Evolutionary conservation across 2,888 invertebrate species (phyloP), one percentile per base, ranked within the genome.

Genomic region (Urechis unicinctus): DNA sequence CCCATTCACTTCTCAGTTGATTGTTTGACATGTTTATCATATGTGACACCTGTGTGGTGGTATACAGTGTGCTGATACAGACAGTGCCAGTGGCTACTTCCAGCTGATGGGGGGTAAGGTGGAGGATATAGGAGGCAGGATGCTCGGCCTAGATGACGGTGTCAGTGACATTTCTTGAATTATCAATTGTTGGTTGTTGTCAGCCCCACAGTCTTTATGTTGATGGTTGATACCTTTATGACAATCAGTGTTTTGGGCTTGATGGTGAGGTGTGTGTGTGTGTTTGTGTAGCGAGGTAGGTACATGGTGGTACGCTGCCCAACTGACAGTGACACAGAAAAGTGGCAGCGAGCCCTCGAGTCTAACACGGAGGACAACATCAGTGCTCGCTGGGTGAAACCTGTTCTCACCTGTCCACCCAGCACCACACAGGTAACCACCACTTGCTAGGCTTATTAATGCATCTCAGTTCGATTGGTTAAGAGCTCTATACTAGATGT

Each of bases 331-430:
- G 81, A 81, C 52, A 75, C 75, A 22, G 77, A 77, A 26, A 72
- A 77, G 54, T 84, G 83, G 84, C 73, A 78, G 54, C 69, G 77
- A 59, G 81, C 82, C 0, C 70, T 84, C 47, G 73, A 78, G 53
- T 81, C 81, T 3, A 82, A 83, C 66, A 78, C 78, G 3, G 75
- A 73, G 2, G 81, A 79, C 53, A 73, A 75, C 60, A 69, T 75
- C 29, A 69, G 74, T 53, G 77, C 79, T 60, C 79, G 77, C n/a
- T 83, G 80, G 65, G 77, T 82, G 6, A 75, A 79, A 59, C 83
- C 83, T 13, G 72, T 78, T 41, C 72, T 72, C 3, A 62, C 64
- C 21, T 61, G 68, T 9, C 59, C 63, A 9, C 69, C 66, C 25
- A 66, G 73, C 57, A 22, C 44, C 6, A 45, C 41, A 22, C 47